These are phyloP conservation scores for Microdon myrmicae DNA, from an alignment of 2,888 invertebrate genomes.

Conservation along the genomic window DNA sequence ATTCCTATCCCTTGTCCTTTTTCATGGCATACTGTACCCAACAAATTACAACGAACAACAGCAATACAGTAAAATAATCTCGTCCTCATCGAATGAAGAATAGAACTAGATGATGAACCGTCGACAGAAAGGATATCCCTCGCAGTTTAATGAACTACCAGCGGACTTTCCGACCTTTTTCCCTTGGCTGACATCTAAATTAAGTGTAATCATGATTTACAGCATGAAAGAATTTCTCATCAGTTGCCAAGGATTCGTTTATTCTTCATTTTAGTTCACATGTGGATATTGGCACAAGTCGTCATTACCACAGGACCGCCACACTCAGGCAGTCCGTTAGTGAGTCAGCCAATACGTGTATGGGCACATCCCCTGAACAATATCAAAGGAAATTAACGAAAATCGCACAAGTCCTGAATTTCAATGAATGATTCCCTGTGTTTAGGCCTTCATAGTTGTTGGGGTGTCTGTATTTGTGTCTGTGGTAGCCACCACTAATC, in stretches of 20 bases:
- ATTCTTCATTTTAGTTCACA: conserved; percentile 8
- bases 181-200: conserved; percentile 42
- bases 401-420: conserved; percentile 46
- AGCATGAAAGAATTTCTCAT: conserved; percentile 56
- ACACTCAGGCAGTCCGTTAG: too few relatives aligned
- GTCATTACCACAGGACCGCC: too few relatives aligned
- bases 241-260: conserved; percentile 15
- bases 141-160: conserved; percentile 37
- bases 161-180: conserved; percentile 15
- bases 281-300: conserved; percentile 26
- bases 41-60: conserved; percentile 15
- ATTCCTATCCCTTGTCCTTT: too few relatives aligned
- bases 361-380: conserved; percentile 26
- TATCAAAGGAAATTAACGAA: conserved; percentile 50
- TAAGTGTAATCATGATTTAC: conserved; percentile 65
- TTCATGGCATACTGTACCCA: too few relatives aligned
- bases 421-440: conserved; percentile 35
- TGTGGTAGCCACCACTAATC: conserved; percentile 43
- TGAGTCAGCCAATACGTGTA: conserved; percentile 7
- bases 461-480: conserved; percentile 36
- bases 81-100: conserved; percentile 26
- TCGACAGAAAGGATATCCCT: conserved; percentile 6
- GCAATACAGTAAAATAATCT: conserved; percentile 26
- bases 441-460: conserved; percentile 33
- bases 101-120: conserved; percentile 19